A percentile compares a stretch with the other conserved stretches of the same genome.
These are phyloP conservation scores for Montipora capitata DNA, from an alignment of 92 coral and sea anemone genomes.

Conservation along the genomic window DNA sequence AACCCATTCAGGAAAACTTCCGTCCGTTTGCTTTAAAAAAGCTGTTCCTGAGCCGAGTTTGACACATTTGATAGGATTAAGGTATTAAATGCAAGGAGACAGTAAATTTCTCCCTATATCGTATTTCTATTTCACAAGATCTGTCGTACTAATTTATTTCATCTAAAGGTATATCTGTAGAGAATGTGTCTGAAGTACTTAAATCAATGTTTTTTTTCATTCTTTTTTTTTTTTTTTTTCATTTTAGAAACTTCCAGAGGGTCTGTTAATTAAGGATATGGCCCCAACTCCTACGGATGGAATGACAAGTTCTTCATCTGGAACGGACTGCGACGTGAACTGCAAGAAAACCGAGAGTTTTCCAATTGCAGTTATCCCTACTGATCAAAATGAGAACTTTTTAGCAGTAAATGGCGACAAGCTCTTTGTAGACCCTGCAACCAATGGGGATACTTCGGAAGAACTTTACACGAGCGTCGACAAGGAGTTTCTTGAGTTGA, in stretches of 20 bases:
- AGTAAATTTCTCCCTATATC: too few species aligned
- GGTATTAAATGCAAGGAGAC: too few species aligned
- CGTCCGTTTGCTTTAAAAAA: too few species aligned
- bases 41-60: too few species aligned
- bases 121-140: too few species aligned
- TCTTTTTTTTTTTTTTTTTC: neutral
- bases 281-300: conserved; percentile 39
- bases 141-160: too few species aligned
- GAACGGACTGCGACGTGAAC: neutral
- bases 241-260: conserved; percentile 51
- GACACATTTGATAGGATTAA: too few species aligned
- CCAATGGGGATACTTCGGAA: conserved; percentile 8
- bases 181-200: neutral
- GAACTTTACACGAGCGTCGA: conserved; percentile 78
- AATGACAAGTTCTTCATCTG: conserved; percentile 10
- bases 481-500: conserved; percentile 78
- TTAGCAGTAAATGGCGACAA: conserved; percentile 21
- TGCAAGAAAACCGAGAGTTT: neutral
- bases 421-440: conserved; percentile 2
- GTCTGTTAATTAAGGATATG: conserved; percentile 22
- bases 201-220: neutral
- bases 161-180: too few species aligned
- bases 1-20: too few species aligned
- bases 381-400: conserved; percentile 50
- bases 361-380: conserved; percentile 17